Base-by-base conservation (phyloP, 2,888 invertebrate genomes). In the Lasioglossum malachurum region DNA sequence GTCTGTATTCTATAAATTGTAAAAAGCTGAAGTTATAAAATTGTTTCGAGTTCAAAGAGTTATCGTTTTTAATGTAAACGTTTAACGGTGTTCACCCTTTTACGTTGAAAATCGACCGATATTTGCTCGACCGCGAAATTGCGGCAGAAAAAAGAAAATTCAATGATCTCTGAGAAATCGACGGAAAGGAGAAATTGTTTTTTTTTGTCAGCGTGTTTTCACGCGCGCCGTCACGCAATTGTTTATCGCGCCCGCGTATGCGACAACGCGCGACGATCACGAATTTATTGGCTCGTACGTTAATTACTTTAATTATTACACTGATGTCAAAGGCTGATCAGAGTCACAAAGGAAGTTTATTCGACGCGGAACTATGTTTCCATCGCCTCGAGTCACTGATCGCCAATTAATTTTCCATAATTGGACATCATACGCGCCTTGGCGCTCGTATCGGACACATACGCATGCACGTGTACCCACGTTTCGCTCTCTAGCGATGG, bases 391-490 rank as follows among this genome's bases (percentile, higher is more conserved):
- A 92, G 93, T 92, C 92, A 94, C 92, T 92, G 92, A 93, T 92
- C 92, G 94, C 94, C 95, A 95, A 95, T 95, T 95, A 95, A 94
- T 95, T 95, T 95, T 94, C 94, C 93, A 95, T 95, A 95, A 95
- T 95, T 95, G 95, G 95, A 94, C 88, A 82, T 83, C 88, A 81
- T 83, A 83, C 87, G 84, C 90, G 88, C 91, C 91, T 90, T 90
- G 91, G 88, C 83, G 83, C 85, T 89, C 85, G 82, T 77, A 49
- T 72, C 78, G 73, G 57, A 44, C 71, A 41, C 71, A 72, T 49
- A 10, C 73, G 73, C 67, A 31, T 60, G 60, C 57, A 38, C 38
- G 5, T 46, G 49, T n/a, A 31, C 31, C 38, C 53, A 46, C 60
- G 75, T 12, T n/a, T 41, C 38, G 38, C 23, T 23, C 69, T 69